Evolutionary conservation across 23 tunicate species (phyloP).

Genomic region (Ascidia mentula): DNA sequence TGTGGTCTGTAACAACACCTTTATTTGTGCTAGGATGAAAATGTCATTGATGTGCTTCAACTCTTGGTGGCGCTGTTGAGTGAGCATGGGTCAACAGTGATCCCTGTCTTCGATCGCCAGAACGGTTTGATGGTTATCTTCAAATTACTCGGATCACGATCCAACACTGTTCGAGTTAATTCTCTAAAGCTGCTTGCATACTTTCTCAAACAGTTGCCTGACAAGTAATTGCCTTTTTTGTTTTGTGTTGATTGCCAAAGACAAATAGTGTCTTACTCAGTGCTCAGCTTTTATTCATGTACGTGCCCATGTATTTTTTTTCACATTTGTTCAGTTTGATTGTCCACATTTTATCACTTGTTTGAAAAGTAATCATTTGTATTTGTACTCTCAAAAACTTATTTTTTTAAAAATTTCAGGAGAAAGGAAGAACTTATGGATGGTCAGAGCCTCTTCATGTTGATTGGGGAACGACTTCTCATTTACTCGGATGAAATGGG

Average conservation of each 20-base stretch:
- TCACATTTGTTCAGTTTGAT: too few relatives aligned
- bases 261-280: too few relatives aligned
- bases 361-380: not conserved
- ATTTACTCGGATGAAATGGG: constrained; percentile 56
- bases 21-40: constrained; percentile 63
- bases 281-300: too few relatives aligned
- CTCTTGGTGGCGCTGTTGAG: constrained; percentile 87
- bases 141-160: constrained; percentile 81
- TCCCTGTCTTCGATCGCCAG: constrained; percentile 75
- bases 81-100: constrained; percentile 84
- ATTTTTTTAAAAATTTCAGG: too few relatives aligned
- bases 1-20: not conserved
- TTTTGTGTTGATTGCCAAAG: too few relatives aligned
- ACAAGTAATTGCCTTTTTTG: constrained; percentile 41
- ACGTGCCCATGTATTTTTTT: too few relatives aligned
- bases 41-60: constrained; percentile 90
- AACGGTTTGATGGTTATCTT: constrained; percentile 86
- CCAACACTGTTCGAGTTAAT: constrained; percentile 68
- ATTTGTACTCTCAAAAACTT: too few relatives aligned
- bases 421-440: constrained; percentile 74
- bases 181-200: constrained; percentile 84
- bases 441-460: constrained; percentile 65
- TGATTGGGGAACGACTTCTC: constrained; percentile 85
- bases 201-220: constrained; percentile 63
- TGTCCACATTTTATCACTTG: too few relatives aligned